Evolutionary conservation across 2,113 vertebrate genomes (phyloP).

Genomic region (Nymphicus hollandicus): DNA sequence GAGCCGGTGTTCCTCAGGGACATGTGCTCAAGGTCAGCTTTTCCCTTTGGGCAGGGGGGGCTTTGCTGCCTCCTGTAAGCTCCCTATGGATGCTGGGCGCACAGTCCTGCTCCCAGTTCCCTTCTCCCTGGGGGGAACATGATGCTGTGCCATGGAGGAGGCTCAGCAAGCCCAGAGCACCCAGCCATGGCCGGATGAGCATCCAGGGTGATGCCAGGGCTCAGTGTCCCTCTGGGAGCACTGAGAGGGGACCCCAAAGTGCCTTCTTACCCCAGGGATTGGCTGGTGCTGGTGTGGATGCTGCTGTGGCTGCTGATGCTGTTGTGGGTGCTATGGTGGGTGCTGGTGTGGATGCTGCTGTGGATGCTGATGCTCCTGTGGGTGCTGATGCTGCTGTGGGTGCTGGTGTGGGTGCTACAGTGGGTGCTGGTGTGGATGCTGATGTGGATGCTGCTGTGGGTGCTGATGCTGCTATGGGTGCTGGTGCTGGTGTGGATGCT

Average conservation of each 20-base stretch:
- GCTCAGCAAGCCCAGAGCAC: neutral
- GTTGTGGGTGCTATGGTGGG: fast-evolving
- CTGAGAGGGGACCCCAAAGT: fast-evolving
- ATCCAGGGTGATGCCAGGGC: fast-evolving
- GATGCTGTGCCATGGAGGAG: neutral
- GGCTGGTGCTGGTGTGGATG: neutral
- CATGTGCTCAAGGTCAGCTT: neutral
- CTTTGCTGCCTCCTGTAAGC: neutral
- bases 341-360: neutral
- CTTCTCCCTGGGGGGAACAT: fast-evolving
- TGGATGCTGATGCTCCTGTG: neutral
- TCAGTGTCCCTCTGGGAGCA: neutral
- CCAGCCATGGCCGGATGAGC: fast-evolving
- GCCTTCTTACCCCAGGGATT: fast-evolving
- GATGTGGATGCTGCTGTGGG: fast-evolving
- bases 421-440: neutral
- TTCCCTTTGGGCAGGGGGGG: neutral
- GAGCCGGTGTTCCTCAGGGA: fast-evolving
- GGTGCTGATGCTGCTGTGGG: neutral
- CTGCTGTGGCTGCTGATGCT: neutral
- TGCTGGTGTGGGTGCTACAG: neutral
- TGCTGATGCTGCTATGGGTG: fast-evolving
- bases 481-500: fast-evolving
- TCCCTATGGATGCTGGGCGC: fast-evolving
- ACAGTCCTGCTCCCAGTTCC: fast-evolving